Evolutionary conservation across 2,113 vertebrate genomes (phyloP).

Genomic region (Aythya baeri): DNA sequence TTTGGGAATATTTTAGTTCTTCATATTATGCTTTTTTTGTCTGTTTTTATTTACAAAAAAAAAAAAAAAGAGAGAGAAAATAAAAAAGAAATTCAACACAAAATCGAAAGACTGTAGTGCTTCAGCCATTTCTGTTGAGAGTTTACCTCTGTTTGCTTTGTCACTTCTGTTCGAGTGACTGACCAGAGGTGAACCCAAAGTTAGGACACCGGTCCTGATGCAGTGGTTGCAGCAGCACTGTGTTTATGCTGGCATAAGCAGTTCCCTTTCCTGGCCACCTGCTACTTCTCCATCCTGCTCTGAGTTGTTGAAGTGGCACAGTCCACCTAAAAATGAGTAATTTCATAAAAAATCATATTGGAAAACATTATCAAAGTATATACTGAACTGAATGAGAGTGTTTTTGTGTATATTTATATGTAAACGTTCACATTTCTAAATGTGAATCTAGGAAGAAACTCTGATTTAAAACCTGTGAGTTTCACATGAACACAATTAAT

Average conservation of each 20-base stretch:
- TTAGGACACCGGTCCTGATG: not conserved
- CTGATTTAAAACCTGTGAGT: not conserved
- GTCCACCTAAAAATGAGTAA: not conserved
- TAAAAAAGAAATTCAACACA: not conserved
- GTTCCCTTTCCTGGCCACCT: conserved; percentile 45
- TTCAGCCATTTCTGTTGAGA: not conserved
- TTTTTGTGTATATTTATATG: not conserved
- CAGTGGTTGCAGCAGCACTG: not conserved
- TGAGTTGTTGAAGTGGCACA: not conserved
- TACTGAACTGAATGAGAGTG: not conserved
- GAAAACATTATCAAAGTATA: accelerated
- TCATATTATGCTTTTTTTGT: not conserved
- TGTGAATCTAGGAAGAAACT: not conserved
- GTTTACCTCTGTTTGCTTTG: not conserved
- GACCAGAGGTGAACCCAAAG: conserved; percentile 11
- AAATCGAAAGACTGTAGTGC: not conserved
- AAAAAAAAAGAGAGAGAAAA: not conserved
- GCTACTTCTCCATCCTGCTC: not conserved
- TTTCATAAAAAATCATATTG: accelerated
- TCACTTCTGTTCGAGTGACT: not conserved
- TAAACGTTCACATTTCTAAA: not conserved
- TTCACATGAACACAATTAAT: not conserved
- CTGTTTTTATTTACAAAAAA: not conserved
- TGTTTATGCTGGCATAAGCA: conserved; percentile 32
- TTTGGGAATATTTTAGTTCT: not conserved